Conservation (phyloP, 2,888 invertebrate species). For the Brassicogethes aeneus region DNA sequence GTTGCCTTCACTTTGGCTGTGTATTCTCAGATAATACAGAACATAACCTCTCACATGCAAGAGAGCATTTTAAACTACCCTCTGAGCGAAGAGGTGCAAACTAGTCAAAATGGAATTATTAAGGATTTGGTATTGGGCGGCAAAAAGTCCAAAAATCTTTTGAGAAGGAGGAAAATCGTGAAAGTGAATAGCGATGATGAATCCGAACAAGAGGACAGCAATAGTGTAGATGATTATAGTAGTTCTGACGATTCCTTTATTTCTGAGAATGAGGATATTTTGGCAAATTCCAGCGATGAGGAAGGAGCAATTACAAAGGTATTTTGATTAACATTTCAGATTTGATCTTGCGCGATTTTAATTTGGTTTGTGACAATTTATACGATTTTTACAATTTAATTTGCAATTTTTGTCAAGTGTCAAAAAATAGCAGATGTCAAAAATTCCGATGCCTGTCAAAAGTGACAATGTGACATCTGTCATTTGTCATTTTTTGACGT, state of each 20-base stretch:
- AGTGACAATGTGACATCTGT: too few species aligned
- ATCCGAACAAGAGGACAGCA: conserved; percentile 27
- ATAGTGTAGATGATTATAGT: conserved; percentile 18
- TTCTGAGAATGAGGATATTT: conserved; percentile 29
- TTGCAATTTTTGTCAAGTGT: too few species aligned
- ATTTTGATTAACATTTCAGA: too few species aligned
- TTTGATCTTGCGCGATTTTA: too few species aligned
- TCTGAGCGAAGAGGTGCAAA: conserved; percentile 29
- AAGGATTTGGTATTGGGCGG: conserved; percentile 21
- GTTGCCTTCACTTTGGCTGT: conserved; percentile 80
- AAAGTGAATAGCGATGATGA: conserved; percentile 28
- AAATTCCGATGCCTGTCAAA: too few species aligned
- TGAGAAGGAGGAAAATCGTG: conserved; percentile 27
- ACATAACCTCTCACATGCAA: conserved; percentile 34
- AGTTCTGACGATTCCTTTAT: conserved; percentile 30
- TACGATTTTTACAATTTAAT: too few species aligned
- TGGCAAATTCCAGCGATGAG: conserved; percentile 29
- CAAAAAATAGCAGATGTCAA: too few species aligned
- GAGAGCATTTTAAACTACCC: conserved; percentile 40
- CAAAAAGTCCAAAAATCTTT: conserved; percentile 25
- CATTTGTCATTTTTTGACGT: too few species aligned
- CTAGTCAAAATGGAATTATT: conserved; percentile 19
- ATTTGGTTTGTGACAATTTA: too few species aligned
- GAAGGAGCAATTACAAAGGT: conserved; percentile 24
- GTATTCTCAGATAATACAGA: conserved; percentile 61